Conservation (phyloP, 2,888 invertebrate species). For the Ennomos quercinarius region DNA sequence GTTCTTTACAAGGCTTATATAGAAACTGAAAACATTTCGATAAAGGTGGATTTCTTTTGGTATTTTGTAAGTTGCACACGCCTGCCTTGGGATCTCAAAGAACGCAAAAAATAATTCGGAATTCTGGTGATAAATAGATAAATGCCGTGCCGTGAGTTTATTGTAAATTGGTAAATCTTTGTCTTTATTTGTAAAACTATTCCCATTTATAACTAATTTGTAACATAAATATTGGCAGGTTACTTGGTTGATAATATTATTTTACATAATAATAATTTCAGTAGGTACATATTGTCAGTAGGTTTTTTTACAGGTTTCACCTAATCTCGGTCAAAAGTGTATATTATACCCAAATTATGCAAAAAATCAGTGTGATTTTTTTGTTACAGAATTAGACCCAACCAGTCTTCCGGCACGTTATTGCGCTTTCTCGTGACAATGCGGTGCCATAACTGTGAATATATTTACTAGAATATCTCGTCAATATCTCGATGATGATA, state of each 20-base stretch:
- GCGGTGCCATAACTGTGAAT: constrained; percentile 70
- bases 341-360: not conserved
- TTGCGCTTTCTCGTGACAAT: constrained; percentile 74
- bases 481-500: constrained; percentile 66
- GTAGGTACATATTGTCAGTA: constrained; percentile 11
- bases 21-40: constrained; percentile 52
- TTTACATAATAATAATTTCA: constrained; percentile 17
- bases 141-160: constrained; percentile 82
- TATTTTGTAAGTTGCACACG: constrained; percentile 84
- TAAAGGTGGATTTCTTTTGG: constrained; percentile 65
- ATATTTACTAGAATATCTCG: constrained; percentile 56
- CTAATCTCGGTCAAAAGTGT: not conserved
- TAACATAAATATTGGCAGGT: constrained; percentile 56
- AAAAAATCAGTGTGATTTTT: constrained; percentile 46
- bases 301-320: constrained; percentile 22
- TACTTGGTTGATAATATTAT: constrained; percentile 40
- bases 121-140: constrained; percentile 80
- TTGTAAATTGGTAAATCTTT: constrained; percentile 49
- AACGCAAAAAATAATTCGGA: constrained; percentile 81
- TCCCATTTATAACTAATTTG: constrained; percentile 7
- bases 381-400: constrained; percentile 82
- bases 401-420: constrained; percentile 74
- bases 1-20: constrained; percentile 49
- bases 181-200: constrained; percentile 24
- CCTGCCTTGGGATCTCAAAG: constrained; percentile 81